A percentile compares a stretch with the other conserved stretches of the same genome.
These are phyloP conservation scores for Sebastiscus tertius DNA, from an alignment of 2,797 vertebrate species.

Conservation along the genomic window DNA sequence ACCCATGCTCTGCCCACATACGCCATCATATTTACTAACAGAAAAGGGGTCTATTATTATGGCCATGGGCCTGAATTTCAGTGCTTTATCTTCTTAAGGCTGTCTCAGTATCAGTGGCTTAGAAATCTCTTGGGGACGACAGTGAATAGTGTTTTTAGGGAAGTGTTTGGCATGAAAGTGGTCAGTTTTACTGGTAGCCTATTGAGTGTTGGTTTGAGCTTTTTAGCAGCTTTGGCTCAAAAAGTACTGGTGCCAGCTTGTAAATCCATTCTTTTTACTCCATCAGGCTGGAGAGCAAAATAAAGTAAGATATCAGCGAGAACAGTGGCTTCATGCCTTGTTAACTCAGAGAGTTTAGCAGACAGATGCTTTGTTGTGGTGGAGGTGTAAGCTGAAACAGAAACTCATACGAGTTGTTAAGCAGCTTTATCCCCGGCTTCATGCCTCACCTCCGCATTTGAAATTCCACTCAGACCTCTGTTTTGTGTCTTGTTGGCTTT, in stretches of 20 bases:
- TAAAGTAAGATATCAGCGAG: constrained; percentile 19
- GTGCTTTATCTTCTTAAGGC: not conserved
- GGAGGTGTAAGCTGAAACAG: constrained; percentile 32
- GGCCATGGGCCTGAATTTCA: not conserved
- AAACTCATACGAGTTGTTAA: constrained; percentile 34
- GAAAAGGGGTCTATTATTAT: not conserved
- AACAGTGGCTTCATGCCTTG: constrained; percentile 27
- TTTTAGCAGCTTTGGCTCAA: not conserved
- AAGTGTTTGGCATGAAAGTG: not conserved
- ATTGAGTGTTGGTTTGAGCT: not conserved
- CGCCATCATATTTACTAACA: not conserved
- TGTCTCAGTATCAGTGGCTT: not conserved
- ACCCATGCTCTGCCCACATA: not conserved
- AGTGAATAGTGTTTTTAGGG: not conserved
- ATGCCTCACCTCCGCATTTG: constrained; percentile 33
- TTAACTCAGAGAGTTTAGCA: constrained; percentile 17
- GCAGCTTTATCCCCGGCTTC: constrained; percentile 35
- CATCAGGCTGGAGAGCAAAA: not conserved
- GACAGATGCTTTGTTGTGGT: constrained; percentile 25
- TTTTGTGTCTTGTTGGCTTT: constrained; percentile 19
- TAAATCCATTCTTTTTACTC: not conserved
- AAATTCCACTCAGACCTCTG: constrained; percentile 30
- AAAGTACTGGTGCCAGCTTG: not conserved
- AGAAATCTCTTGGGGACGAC: not conserved
- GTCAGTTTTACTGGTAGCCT: not conserved